phyloP scores from a whole-genome alignment of 2,113 vertebrate species.

The Sinocyclocheilus rhinocerous region DNA sequence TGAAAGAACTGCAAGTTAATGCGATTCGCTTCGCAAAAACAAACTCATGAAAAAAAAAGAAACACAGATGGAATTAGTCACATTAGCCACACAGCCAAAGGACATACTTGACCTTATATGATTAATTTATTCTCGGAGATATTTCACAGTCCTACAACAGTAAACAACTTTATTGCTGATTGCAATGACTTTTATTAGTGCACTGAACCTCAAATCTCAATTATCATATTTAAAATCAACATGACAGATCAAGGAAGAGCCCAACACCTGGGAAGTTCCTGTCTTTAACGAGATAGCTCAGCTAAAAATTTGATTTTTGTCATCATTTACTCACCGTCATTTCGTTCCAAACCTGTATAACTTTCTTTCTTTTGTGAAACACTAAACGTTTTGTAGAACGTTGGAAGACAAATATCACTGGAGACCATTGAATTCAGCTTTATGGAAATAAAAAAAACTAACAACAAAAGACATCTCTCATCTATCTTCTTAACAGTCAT shows the following conservation, averaged over 20 bases:
- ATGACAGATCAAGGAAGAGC: background rate
- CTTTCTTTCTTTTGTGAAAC: background rate
- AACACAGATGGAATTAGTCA: conserved; percentile 30
- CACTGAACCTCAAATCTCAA: background rate
- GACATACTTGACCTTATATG: conserved; percentile 29
- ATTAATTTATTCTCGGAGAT: conserved; percentile 23
- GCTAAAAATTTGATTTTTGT: background rate
- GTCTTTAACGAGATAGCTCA: background rate
- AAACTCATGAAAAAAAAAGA: background rate
- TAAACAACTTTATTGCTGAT: background rate
- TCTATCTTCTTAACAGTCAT: too few species aligned
- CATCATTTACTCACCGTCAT: background rate
- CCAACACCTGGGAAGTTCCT: background rate
- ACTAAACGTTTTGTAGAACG: background rate
- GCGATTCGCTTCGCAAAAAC: background rate
- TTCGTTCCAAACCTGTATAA: background rate
- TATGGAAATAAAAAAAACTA: too few species aligned
- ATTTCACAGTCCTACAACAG: background rate
- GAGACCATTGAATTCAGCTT: background rate
- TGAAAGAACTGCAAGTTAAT: conserved; percentile 3
- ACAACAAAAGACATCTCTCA: background rate
- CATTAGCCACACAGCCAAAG: conserved; percentile 28
- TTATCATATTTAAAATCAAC: background rate
- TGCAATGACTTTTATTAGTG: background rate
- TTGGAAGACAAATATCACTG: too few species aligned